A percentile compares a stretch with the other conserved stretches of the same genome.
Evolutionary conservation across 2,113 vertebrate species (phyloP).

Genomic region (Cyanoderma ruficeps): DNA sequence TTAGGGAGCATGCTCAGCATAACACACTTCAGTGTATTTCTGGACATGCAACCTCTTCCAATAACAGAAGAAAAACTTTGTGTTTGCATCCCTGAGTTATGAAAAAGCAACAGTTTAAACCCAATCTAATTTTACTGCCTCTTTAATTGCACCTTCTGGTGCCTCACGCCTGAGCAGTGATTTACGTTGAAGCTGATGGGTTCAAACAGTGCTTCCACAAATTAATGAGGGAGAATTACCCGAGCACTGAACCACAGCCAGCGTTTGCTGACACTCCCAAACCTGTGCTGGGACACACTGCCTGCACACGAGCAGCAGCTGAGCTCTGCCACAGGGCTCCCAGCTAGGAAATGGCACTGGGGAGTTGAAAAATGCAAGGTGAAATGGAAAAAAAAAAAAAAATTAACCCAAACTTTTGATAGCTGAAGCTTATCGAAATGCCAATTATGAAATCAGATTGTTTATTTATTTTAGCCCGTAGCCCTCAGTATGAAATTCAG

Average conservation of each 20-base stretch:
- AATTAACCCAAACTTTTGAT: neutral
- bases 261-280: conserved; percentile 63
- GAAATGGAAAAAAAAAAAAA: neutral
- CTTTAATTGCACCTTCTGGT: neutral
- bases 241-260: conserved; percentile 40
- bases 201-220: conserved; percentile 59
- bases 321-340: neutral
- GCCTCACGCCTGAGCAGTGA: neutral
- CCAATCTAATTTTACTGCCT: neutral
- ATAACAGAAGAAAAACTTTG: neutral
- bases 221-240: conserved; percentile 62
- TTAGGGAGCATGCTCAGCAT: neutral
- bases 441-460: neutral
- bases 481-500: neutral
- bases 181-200: conserved; percentile 23
- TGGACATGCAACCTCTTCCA: neutral
- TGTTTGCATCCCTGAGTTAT: neutral
- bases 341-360: neutral
- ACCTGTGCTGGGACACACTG: conserved; percentile 26
- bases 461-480: neutral
- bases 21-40: neutral
- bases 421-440: neutral
- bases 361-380: neutral
- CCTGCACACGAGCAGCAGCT: conserved; percentile 9
- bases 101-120: neutral